Evolutionary conservation across 2,797 vertebrate species (phyloP), one percentile per base, ranked within the genome.

Genomic region (Bradypodion ventrale): DNA sequence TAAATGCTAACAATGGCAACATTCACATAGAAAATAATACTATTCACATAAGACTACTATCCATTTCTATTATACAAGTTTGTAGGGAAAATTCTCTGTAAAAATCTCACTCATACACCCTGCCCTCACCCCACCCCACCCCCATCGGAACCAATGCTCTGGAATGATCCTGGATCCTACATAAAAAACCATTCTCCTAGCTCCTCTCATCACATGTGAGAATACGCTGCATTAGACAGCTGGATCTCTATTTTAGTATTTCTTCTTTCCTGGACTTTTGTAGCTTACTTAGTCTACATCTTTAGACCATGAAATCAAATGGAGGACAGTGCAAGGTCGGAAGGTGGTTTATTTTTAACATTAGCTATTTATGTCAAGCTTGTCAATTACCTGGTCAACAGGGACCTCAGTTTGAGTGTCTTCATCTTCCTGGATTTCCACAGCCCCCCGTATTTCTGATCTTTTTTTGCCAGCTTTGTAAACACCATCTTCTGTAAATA

Each of bases 361-460:
- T 63, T 37, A 78, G 0, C 0, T 7, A 40, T 62, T 89, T 78
- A 29, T 85, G 87, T 83, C 86, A 88, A 91, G 13, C 21, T 72
- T 1, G 7, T 52, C 78, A 87, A 87, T 89, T 95, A 94, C 94
- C 94, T 97, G 96, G 83, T 96, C 95, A 21, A 96, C 91, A 0
- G 96, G 96, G 92, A 96, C 88, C 92, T 97, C 96, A 35, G 95
- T 93, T 85, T 90, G 92, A 68, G 95, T 96, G 32, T 96, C 95
- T 93, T 97, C 96, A 90, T 97, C 96, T 94, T 96, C 95, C 84
- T 96, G 95, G 70, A 92, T 91, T 91, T 96, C 96, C 68, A 86
- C 89, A 88, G 96, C 96, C 29, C 95, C 96, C 83, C 92, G 85
- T 4, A 86, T 92, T 91, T 97, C 96, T 87, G 89, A 89, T 32